A percentile compares a stretch with the other conserved stretches of the same genome.
phyloP scores from a whole-genome alignment of 2,113 vertebrate genomes.

The Pachyramphus minor region DNA sequence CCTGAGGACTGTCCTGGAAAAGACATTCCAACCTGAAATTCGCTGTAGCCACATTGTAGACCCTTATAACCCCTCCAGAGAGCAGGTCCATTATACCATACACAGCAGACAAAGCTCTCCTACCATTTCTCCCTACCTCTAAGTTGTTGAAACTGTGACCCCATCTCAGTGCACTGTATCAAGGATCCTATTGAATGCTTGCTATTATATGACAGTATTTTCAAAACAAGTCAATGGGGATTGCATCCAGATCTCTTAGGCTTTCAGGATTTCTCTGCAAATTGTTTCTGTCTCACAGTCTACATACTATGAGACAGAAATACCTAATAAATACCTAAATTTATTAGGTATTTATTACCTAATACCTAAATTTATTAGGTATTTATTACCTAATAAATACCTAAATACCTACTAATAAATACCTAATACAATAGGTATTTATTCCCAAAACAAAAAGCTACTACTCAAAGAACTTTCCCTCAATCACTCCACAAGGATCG shows the following conservation, averaged over 20 bases:
- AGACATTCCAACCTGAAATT: neutral
- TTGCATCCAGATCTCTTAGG: neutral
- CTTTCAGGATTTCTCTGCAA: neutral
- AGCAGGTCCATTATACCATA: neutral
- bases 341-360: no score
- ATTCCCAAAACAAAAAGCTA: neutral
- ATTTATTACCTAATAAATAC: no score
- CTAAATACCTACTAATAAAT: no score
- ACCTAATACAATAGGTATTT: neutral
- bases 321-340: no score
- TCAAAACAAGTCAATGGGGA: neutral
- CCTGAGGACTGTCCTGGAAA: neutral
- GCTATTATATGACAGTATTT: neutral
- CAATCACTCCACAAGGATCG: neutral
- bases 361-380: no score
- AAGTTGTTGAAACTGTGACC: neutral
- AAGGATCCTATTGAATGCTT: neutral
- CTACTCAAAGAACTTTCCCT: neutral
- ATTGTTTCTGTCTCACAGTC: neutral
- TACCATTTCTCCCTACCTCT: neutral
- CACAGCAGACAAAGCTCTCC: neutral
- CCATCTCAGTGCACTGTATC: neutral
- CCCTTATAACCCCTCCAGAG: neutral
- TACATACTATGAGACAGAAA: no score
- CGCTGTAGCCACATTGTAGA: neutral